These are phyloP conservation scores for Formicarius rufipectus DNA, from an alignment of 2,113 vertebrate species.

Conservation along the genomic window DNA sequence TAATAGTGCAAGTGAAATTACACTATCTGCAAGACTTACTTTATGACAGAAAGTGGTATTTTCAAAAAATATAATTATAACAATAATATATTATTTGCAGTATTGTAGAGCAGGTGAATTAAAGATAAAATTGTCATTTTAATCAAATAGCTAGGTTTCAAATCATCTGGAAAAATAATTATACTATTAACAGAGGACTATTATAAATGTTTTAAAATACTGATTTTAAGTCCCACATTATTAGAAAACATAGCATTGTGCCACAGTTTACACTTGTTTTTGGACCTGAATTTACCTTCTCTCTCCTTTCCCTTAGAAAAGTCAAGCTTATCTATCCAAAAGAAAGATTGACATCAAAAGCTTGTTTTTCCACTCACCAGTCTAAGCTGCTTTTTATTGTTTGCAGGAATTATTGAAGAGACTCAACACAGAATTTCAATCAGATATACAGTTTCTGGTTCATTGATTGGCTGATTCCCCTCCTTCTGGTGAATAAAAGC, in stretches of 20 bases:
- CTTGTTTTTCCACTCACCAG: constrained; percentile 9
- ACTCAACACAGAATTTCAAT: neutral
- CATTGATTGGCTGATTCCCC: neutral
- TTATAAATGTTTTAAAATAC: neutral
- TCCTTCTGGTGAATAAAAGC: neutral
- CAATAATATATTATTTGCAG: neutral
- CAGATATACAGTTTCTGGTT: neutral
- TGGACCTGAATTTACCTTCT: neutral
- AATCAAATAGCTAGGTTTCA: neutral
- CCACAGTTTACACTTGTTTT: neutral
- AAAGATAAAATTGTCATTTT: neutral
- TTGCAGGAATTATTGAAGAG: neutral
- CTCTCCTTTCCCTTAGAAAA: neutral
- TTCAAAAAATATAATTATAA: neutral
- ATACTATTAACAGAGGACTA: neutral
- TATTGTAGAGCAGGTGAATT: neutral
- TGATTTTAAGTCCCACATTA: neutral
- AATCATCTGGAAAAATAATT: neutral
- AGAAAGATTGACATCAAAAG: neutral
- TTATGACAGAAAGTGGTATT: neutral
- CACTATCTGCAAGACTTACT: neutral
- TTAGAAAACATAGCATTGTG: neutral
- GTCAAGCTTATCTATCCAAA: neutral
- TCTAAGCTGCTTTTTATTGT: constrained; percentile 31
- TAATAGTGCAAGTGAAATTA: neutral